A percentile compares a stretch with the other conserved stretches of the same genome.
Evolutionary conservation across 2,888 invertebrate species (phyloP).

Genomic region (Kuschelorhynchus macadamiae): DNA sequence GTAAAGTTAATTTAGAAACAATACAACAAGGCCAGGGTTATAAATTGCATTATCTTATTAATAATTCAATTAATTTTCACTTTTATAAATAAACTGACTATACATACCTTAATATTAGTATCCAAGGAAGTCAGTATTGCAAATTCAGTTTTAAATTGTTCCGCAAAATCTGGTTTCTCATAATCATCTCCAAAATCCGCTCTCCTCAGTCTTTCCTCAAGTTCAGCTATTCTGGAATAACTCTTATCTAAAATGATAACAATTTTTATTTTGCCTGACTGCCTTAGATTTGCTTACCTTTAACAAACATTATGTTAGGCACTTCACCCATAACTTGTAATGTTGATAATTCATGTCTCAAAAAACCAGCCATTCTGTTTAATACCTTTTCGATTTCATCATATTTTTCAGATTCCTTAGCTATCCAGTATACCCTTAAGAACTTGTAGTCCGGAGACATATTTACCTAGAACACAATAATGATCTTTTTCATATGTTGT

Average conservation of each 20-base stretch:
- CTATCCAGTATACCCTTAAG: conserved; percentile 82
- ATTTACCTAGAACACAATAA: conserved; percentile 72
- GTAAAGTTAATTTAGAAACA: no score
- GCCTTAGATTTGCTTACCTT: conserved; percentile 68
- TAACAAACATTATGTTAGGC: conserved; percentile 81
- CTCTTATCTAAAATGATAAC: conserved; percentile 71
- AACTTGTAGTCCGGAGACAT: conserved; percentile 75
- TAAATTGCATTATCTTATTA: no score
- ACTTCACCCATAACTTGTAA: conserved; percentile 82
- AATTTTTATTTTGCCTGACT: background rate
- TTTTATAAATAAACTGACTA: no score
- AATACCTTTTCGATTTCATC: conserved; percentile 72
- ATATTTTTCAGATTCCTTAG: conserved; percentile 71
- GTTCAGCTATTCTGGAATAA: conserved; percentile 71
- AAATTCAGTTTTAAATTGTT: conserved; percentile 63
- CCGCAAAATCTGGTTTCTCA: conserved; percentile 68
- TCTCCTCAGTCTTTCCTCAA: conserved; percentile 73
- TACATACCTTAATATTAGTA: conserved; percentile 69
- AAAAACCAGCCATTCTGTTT: conserved; percentile 71
- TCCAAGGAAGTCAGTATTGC: conserved; percentile 70
- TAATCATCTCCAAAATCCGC: conserved; percentile 82
- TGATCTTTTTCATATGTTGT: no score
- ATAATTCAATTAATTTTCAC: no score
- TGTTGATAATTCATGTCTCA: conserved; percentile 82
- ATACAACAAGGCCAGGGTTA: no score